phyloP scores from a whole-genome alignment of 2,113 vertebrate genomes.

The Rousettus leschenaultii region DNA sequence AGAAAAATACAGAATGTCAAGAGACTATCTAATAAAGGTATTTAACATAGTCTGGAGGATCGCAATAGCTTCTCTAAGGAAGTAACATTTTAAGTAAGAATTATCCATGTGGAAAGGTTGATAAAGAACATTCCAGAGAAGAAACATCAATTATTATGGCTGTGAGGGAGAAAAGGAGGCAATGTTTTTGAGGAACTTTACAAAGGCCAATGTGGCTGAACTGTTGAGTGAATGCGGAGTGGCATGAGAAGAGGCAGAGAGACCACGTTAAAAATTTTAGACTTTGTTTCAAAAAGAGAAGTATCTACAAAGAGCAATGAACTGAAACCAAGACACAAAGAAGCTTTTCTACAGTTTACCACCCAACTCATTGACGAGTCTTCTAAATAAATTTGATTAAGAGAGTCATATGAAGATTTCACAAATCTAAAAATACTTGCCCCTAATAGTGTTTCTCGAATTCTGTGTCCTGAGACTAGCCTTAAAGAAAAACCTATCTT shows the following conservation, averaged over 20 bases:
- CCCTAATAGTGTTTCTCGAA: background rate
- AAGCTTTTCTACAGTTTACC: background rate
- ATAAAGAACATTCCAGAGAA: background rate
- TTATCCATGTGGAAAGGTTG: background rate
- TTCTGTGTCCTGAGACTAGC: background rate
- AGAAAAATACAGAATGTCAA: constrained; percentile 3
- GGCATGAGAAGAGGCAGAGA: background rate
- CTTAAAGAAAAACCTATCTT: background rate
- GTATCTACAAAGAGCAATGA: background rate
- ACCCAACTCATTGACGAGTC: background rate
- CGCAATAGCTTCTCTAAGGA: constrained; percentile 2
- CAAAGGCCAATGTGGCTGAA: background rate
- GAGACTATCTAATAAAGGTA: background rate
- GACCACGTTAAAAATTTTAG: background rate
- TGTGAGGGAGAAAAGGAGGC: background rate
- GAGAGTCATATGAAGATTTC: background rate
- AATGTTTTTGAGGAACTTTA: background rate
- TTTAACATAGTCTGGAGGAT: background rate
- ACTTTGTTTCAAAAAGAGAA: background rate
- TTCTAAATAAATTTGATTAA: constrained; percentile 13
- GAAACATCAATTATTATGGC: background rate
- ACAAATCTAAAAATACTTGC: background rate
- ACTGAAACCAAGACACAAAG: background rate
- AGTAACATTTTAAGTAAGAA: background rate
- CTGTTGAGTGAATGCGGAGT: background rate